Evolutionary conservation across 2,797 vertebrate species (phyloP).

Genomic region (Schizothorax lantsangensis): DNA sequence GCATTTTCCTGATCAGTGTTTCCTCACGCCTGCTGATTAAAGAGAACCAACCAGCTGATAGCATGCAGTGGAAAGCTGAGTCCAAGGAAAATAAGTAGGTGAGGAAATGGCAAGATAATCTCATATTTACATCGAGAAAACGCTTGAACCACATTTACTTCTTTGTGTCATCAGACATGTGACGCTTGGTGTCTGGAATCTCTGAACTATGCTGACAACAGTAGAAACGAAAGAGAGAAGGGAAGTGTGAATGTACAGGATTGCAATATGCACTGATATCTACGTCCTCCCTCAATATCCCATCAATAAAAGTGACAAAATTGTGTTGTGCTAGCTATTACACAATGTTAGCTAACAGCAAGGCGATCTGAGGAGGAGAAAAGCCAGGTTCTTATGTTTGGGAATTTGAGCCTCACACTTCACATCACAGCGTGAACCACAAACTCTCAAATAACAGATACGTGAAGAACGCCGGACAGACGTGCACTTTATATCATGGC

Average conservation of each 20-base stretch:
- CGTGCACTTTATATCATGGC: background rate
- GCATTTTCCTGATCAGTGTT: conserved; percentile 31
- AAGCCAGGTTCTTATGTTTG: background rate
- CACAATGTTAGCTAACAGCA: background rate
- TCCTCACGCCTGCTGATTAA: conserved; percentile 32
- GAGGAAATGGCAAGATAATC: conserved; percentile 31
- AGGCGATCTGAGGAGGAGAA: background rate
- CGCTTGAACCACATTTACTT: background rate
- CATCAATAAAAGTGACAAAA: background rate
- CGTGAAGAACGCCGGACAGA: background rate
- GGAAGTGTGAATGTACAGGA: background rate
- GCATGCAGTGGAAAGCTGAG: conserved; percentile 20
- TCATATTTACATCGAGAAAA: conserved; percentile 39
- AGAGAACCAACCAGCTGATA: conserved; percentile 38
- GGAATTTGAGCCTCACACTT: conserved; percentile 1
- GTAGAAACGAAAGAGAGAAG: background rate
- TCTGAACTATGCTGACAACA: conserved; percentile 23
- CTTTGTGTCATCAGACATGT: conserved; percentile 29
- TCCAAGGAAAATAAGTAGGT: conserved; percentile 30
- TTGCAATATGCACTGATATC: background rate
- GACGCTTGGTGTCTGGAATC: conserved; percentile 12
- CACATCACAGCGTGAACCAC: background rate
- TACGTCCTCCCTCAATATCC: background rate
- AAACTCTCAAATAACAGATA: background rate
- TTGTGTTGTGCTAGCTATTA: background rate